Evolutionary conservation across 2,113 vertebrate species (phyloP).

Genomic region (Paralichthys olivaceus): DNA sequence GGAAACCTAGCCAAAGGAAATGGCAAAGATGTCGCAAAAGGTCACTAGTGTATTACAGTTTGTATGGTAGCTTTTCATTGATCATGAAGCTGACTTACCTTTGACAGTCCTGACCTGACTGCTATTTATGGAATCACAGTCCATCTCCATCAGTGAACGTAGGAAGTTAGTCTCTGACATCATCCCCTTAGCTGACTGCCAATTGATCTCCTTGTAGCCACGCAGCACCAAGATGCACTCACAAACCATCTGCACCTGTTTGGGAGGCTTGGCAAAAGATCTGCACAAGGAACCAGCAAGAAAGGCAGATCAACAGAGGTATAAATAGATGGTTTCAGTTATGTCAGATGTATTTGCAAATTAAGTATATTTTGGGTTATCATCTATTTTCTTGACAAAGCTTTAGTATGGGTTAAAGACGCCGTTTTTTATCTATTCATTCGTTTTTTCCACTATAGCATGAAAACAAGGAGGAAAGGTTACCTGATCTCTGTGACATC

Average conservation of each 20-base stretch:
- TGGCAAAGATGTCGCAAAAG: neutral
- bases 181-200: constrained; percentile 94
- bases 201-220: constrained; percentile 92
- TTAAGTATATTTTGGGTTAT: neutral
- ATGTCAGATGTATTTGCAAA: neutral
- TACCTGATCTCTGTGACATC: constrained; percentile 98
- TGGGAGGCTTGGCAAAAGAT: constrained; percentile 95
- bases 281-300: constrained; percentile 70
- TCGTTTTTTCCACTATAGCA: constrained; percentile 10
- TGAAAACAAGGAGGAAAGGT: neutral
- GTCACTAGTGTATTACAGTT: too few relatives aligned
- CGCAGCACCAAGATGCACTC: constrained; percentile 96
- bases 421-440: neutral
- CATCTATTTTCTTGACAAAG: neutral
- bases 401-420: neutral
- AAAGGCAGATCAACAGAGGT: neutral
- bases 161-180: constrained; percentile 97
- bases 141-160: constrained; percentile 89
- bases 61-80: neutral
- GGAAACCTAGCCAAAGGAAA: constrained; percentile 82
- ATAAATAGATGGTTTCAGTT: neutral
- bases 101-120: constrained; percentile 88
- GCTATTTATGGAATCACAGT: constrained; percentile 87
- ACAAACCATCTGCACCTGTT: constrained; percentile 92
- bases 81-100: constrained; percentile 76